Evolutionary conservation across 2,888 invertebrate genomes (phyloP), one percentile per base, ranked within the genome.

Genomic region (Meteorus colon): DNA sequence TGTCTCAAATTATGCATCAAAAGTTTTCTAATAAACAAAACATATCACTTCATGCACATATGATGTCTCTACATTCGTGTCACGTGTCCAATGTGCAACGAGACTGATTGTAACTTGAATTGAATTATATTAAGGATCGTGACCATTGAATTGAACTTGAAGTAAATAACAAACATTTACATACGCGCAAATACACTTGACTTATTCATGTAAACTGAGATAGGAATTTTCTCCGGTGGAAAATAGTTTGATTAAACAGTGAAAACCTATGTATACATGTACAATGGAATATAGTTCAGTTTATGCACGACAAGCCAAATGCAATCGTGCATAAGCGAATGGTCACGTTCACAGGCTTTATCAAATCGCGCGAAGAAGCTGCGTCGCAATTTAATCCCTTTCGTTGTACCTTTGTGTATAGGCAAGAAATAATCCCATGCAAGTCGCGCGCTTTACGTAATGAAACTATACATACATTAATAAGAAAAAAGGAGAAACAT

Each of bases 311-410:
- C 27, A 14, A 27, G 31, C 5, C 19, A 24, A 65, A 65, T 37
- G 37, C 41, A 65, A 37, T 65, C 41, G 37, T 65, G 19, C 62
- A 62, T 65, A 65, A 65, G 19, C 41, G 37, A 65, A 31, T 34
- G 65, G 65, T 65, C 65, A 65, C 65, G 65, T 65, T 41, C 19
- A 1, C 65, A 65, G 37, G 65, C 65, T 65, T 65, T 65, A 65
- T 65, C 65, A 65, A 65, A 65, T 41, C 41, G 65, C 34, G 37
- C 65, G 65, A 34, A 41, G 65, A 65, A 65, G 34, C 65, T 34
- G 19, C 65, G 24, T 41, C 16, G 19, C 65, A 65, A 65, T 65
- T 65, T 65, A 65, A 37, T 55, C 55, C 48, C n/a, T 19, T 55
- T 6, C 55, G n/a, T n/a, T 55, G 8, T 55, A 55, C n/a, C 19